These are phyloP conservation scores for Suncus etruscus DNA, from an alignment of 2,113 vertebrate species.

Conservation along the genomic window DNA sequence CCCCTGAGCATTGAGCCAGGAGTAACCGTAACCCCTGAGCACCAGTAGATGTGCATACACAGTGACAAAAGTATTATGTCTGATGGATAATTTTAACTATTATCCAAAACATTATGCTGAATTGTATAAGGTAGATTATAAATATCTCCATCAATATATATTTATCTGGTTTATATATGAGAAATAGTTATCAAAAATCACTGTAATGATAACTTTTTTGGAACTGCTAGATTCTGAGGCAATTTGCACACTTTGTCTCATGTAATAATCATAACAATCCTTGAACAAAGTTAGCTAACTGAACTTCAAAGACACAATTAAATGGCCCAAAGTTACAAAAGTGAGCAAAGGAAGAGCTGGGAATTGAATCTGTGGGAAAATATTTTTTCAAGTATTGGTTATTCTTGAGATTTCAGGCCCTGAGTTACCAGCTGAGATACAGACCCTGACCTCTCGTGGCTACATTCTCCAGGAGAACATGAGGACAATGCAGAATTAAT, in stretches of 20 bases:
- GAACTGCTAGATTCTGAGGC: not conserved
- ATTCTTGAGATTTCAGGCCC: not conserved
- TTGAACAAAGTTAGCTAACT: not conserved
- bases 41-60: not conserved
- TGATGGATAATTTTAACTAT: not conserved
- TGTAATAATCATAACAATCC: not conserved
- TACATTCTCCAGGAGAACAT: not conserved
- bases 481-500: not conserved
- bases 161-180: not conserved
- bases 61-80: not conserved
- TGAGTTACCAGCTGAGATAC: not conserved
- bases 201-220: not conserved
- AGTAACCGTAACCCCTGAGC: too few species aligned
- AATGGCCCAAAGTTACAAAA: not conserved
- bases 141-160: too few species aligned
- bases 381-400: not conserved
- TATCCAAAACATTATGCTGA: not conserved
- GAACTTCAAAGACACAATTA: not conserved
- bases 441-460: not conserved
- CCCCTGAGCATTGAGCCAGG: too few species aligned
- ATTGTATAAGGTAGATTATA: not conserved
- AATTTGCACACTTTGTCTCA: not conserved
- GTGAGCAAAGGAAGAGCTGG: not conserved
- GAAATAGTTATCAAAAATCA: not conserved
- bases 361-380: not conserved